phyloP scores from a whole-genome alignment of 2,888 invertebrate species.

The Marasmarcha lunaedactyla region DNA sequence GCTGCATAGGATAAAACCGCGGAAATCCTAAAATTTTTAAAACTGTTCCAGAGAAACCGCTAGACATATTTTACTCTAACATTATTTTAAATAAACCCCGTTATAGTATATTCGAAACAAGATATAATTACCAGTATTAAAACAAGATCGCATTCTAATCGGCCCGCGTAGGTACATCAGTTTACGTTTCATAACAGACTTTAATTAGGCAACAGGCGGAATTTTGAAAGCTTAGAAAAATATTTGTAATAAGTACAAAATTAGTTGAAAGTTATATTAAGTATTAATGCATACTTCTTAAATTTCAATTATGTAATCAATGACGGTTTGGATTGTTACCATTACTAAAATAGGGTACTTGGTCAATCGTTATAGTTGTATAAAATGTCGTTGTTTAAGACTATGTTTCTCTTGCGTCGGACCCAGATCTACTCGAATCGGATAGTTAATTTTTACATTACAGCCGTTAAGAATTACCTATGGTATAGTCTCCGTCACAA shows the following conservation, averaged over 20 bases:
- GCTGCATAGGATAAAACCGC: too few species aligned
- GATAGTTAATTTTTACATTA: too few species aligned
- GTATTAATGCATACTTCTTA: conserved; percentile 14
- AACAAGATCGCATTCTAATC: conserved; percentile 44
- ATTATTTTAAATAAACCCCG: conserved; percentile 27
- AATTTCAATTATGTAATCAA: conserved; percentile 58
- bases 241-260: conserved; percentile 21
- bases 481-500: too few species aligned
- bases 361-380: too few species aligned
- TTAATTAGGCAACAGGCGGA: conserved; percentile 28
- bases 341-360: not conserved
- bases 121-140: conserved; percentile 41
- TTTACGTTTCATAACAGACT: conserved; percentile 30
- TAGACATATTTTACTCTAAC: conserved; percentile 9
- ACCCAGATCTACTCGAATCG: too few species aligned
- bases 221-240: conserved; percentile 23
- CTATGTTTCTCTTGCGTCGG: too few species aligned
- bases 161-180: conserved; percentile 29
- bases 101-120: conserved; percentile 24
- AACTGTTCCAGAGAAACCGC: not conserved
- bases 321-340: conserved; percentile 43
- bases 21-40: conserved; percentile 22
- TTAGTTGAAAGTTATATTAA: conserved; percentile 26
- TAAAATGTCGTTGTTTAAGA: too few species aligned
- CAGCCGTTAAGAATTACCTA: too few species aligned